phyloP scores from a whole-genome alignment of 92 coral and sea anemone species.

The Paragorgia papillata region DNA sequence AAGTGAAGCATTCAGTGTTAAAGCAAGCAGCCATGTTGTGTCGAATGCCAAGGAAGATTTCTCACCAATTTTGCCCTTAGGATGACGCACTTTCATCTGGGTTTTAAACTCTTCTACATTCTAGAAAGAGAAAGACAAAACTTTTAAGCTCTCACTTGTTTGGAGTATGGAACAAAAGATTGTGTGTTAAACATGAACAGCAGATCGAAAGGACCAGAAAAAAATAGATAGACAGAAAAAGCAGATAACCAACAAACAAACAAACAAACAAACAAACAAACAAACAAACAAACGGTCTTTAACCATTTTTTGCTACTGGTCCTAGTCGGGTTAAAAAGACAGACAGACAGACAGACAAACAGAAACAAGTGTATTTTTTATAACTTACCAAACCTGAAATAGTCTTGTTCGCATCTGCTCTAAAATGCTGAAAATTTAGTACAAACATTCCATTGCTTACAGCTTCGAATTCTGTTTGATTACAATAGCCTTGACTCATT shows the following conservation, averaged over 20 bases:
- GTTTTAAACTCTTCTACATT: conserved; percentile 8
- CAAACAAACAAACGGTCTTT: too few species aligned
- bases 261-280: background rate
- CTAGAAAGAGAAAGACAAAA: background rate
- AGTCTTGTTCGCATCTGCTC: conserved; percentile 21
- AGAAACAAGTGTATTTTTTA: too few species aligned
- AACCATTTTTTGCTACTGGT: too few species aligned
- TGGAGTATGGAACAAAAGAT: too few species aligned
- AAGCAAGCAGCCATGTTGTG: conserved; percentile 26
- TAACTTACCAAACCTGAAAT: conserved; percentile 20
- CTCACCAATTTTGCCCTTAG: background rate
- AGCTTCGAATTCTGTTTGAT: background rate
- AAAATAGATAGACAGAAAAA: background rate
- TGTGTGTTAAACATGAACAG: too few species aligned
- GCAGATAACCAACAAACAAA: background rate
- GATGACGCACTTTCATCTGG: background rate
- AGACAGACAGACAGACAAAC: background rate
- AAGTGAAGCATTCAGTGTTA: conserved; percentile 24
- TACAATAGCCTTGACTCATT: background rate
- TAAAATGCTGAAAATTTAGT: background rate
- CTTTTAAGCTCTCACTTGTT: background rate
- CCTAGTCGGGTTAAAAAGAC: too few species aligned
- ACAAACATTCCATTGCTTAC: conserved; percentile 29
- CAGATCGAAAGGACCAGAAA: too few species aligned
- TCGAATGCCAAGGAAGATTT: conserved; percentile 39